These are phyloP conservation scores for Druon quercuslanigerum DNA, from an alignment of 1,140 invertebrate species.

Conservation along the genomic window DNA sequence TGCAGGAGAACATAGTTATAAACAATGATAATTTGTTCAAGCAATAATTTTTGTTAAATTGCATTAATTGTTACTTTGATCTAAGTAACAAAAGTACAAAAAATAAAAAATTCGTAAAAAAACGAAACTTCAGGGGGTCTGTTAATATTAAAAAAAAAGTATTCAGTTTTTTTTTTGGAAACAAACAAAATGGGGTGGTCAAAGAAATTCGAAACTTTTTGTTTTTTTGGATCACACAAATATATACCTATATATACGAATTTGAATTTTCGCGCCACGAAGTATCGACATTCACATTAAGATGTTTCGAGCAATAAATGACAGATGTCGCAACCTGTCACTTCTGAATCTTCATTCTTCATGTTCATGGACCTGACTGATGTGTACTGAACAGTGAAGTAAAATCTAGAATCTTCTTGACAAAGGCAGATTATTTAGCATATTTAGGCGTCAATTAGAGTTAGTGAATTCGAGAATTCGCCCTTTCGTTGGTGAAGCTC, in stretches of 20 bases:
- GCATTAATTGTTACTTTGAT: too few species aligned
- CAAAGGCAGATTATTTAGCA: not conserved
- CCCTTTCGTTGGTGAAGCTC: not conserved
- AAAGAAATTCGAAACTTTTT: too few species aligned
- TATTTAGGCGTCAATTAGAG: not conserved
- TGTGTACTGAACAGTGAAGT: not conserved
- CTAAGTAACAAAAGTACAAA: too few species aligned
- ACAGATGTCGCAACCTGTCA: not conserved
- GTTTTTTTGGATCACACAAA: too few species aligned
- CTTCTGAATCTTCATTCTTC: not conserved
- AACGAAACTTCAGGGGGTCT: too few species aligned
- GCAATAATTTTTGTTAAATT: too few species aligned
- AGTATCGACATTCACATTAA: conserved; percentile 24
- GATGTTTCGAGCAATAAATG: not conserved
- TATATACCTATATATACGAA: not conserved
- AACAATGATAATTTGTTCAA: too few species aligned
- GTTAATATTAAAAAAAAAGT: too few species aligned
- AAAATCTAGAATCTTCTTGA: not conserved
- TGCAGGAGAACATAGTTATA: too few species aligned
- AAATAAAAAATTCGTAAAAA: too few species aligned
- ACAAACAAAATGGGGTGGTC: too few species aligned
- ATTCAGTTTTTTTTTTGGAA: too few species aligned
- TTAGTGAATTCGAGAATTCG: not conserved
- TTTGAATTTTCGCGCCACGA: conserved; percentile 1
- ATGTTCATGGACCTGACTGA: not conserved